A percentile compares a stretch with the other conserved stretches of the same genome.
phyloP scores from a whole-genome alignment of 2,113 vertebrate species.

The Chaetodon trifascialis region DNA sequence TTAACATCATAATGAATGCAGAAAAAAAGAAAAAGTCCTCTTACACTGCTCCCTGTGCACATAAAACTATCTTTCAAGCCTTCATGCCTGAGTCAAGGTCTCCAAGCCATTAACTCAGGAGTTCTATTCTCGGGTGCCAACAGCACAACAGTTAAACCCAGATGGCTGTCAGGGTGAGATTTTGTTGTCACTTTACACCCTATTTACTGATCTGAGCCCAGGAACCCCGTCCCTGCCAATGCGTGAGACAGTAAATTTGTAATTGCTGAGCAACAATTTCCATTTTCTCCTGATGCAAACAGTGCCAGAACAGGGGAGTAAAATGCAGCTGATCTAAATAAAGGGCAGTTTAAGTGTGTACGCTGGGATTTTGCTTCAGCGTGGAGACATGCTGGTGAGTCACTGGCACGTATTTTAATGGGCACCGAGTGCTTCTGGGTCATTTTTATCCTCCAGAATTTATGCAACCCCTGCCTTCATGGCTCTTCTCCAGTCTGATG shows the following conservation, averaged over 20 bases:
- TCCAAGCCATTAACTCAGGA: constrained; percentile 63
- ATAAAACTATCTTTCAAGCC: constrained; percentile 65
- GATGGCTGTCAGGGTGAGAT: constrained; percentile 61
- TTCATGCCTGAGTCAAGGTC: constrained; percentile 57
- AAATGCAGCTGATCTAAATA: constrained; percentile 25
- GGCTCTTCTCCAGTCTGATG: neutral
- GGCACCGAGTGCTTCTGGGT: constrained; percentile 21
- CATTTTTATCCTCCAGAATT: constrained; percentile 40
- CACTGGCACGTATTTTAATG: constrained; percentile 44
- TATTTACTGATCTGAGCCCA: constrained; percentile 56
- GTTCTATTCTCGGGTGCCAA: constrained; percentile 68
- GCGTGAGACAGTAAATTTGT: constrained; percentile 50
- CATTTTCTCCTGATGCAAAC: constrained; percentile 49
- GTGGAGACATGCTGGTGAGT: constrained; percentile 40
- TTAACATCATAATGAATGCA: constrained; percentile 33
- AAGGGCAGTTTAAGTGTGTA: constrained; percentile 5
- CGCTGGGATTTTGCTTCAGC: constrained; percentile 27
- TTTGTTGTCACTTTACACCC: constrained; percentile 67
- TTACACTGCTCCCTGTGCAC: constrained; percentile 35
- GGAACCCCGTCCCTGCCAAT: constrained; percentile 43
- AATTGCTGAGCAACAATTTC: constrained; percentile 67
- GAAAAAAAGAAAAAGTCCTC: constrained; percentile 38
- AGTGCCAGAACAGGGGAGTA: constrained; percentile 16
- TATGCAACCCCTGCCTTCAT: constrained; percentile 14
- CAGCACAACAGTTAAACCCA: constrained; percentile 66